A percentile compares a stretch with the other conserved stretches of the same genome.
These are phyloP conservation scores for Pogonus chalceus DNA, from an alignment of 1,140 invertebrate species.

Conservation along the genomic window DNA sequence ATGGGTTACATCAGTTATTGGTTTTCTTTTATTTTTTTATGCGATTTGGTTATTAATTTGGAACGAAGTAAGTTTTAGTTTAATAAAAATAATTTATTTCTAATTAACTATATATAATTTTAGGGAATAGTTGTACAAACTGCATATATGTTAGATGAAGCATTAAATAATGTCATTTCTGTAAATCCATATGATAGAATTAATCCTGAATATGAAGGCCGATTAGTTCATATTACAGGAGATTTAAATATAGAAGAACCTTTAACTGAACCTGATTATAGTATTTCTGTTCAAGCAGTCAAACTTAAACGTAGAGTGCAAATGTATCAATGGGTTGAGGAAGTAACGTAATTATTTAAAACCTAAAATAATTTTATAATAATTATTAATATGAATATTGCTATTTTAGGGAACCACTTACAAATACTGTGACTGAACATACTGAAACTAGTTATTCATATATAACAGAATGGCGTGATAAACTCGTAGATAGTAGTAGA, in stretches of 20 bases:
- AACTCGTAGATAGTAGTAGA: constrained; percentile 61
- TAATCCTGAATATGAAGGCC: constrained; percentile 55
- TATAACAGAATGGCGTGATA: constrained; percentile 71
- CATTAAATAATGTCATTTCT: constrained; percentile 47
- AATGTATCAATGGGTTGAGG: constrained; percentile 89
- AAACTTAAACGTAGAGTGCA: constrained; percentile 42
- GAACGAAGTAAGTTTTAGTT: constrained; percentile 52
- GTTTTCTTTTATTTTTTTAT: constrained; percentile 42
- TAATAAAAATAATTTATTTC: constrained; percentile 6
- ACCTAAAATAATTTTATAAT: too few species aligned
- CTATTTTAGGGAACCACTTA: constrained; percentile 26
- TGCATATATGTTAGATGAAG: constrained; percentile 59
- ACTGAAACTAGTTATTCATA: constrained; percentile 57
- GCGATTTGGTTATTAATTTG: constrained; percentile 55
- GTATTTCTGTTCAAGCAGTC: constrained; percentile 38
- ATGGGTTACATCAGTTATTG: constrained; percentile 52
- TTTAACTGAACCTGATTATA: constrained; percentile 55
- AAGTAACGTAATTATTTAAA: constrained; percentile 42
- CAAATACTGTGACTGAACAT: constrained; percentile 26
- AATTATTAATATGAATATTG: constrained; percentile 10
- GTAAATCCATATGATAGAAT: constrained; percentile 44
- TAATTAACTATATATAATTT: constrained; percentile 14
- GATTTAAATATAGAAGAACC: constrained; percentile 63
- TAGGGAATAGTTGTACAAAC: constrained; percentile 60
- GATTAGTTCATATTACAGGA: constrained; percentile 67